Conservation (phyloP, 2,888 invertebrate species). For the Euzetes globulus region DNA sequence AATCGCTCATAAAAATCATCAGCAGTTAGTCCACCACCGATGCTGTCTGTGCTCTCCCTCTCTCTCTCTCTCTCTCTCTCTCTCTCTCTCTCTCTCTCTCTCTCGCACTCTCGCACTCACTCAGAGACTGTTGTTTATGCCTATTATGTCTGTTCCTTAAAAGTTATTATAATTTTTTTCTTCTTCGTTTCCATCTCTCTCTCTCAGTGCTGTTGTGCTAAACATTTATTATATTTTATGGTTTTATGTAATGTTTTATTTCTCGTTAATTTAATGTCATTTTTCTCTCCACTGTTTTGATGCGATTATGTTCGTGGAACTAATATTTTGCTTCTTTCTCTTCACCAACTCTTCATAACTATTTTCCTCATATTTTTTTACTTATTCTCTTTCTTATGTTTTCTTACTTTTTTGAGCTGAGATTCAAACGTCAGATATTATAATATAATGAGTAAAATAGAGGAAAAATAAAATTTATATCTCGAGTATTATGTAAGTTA, state of each 20-base stretch:
- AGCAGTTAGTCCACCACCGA: not conserved
- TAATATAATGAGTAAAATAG: not conserved
- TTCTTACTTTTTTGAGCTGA: not conserved
- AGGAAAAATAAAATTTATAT: not conserved
- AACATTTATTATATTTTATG: constrained; percentile 12
- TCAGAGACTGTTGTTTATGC: not conserved
- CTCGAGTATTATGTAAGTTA: not conserved
- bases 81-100: not conserved
- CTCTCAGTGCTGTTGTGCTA: not conserved
- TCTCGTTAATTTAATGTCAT: not conserved
- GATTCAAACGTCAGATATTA: not conserved
- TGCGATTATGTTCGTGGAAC: not conserved
- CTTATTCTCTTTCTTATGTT: not conserved
- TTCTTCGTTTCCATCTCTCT: too few species aligned
- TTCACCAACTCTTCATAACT: not conserved
- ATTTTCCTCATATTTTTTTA: not conserved
- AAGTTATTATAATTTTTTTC: not conserved
- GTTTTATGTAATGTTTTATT: not conserved
- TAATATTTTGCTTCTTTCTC: not conserved
- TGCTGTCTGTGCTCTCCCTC: not conserved
- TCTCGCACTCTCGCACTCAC: not conserved
- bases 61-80: not conserved
- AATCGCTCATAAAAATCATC: not conserved
- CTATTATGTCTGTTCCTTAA: not conserved
- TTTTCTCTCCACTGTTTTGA: not conserved